Evolutionary conservation across 2,113 vertebrate genomes (phyloP), one percentile per base, ranked within the genome.

Genomic region (Ochotona princeps): DNA sequence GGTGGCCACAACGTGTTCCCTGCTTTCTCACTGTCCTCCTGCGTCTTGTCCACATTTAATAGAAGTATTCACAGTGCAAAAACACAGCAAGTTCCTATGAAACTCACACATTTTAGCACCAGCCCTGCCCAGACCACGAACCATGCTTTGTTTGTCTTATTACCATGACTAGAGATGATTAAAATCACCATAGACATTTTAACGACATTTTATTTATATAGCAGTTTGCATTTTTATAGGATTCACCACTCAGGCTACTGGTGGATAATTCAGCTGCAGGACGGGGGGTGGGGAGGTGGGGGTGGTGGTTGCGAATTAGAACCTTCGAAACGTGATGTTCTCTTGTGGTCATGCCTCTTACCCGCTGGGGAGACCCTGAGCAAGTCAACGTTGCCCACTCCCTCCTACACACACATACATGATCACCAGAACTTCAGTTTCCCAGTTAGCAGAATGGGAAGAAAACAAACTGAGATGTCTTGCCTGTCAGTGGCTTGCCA

Each of bases 101-200:
- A 73, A 61, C 54, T 76, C 49, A 84, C 73, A 87, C 65, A 76
- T 73, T 44, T 75, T 3, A 73, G 75, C 26, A 5, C 63, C 0
- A 25, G 38, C 84, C 73, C 25, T 28, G 4, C 23, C 67, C n/a
- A 5, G 84, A n/a, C 54, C 81, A 15, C 54, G 69, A 76, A 51
- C 3, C 8, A 38, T 1, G 18, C 67, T 75, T 72, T 63, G 60
- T 75, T 67, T 63, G 60, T 72, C 83, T 92, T 83, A 23, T 60
- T 49, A 69, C 63, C 0, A 5, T 30, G 78, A 74, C 47, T 49
- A 28, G 32, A 47, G 57, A 47, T 13, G 73, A 65, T 91, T 63
- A 87, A 84, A 84, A 90, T 82, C 88, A 12, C 90, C 81, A n/a
- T 14, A 6, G 32, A 60, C 44, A 44, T 63, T 92, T 85, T 80